These are phyloP conservation scores for Kradibia gibbosae DNA, from an alignment of 1,140 invertebrate genomes.

Conservation along the genomic window DNA sequence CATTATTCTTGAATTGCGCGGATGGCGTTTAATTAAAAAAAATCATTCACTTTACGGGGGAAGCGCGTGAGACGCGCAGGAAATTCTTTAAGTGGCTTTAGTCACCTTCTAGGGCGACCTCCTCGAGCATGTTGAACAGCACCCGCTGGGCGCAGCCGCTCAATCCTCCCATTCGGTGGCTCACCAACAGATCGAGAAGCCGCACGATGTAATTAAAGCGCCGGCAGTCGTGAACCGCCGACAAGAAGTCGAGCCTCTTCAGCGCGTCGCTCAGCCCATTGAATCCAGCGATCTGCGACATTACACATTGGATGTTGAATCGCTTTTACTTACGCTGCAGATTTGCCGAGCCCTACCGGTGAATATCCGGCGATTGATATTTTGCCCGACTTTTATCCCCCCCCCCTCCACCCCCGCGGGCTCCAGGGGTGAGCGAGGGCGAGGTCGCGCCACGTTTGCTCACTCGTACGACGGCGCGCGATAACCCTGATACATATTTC, in stretches of 20 bases:
- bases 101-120: slow-evolving; percentile 91
- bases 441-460: too few relatives aligned
- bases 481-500: too few relatives aligned
- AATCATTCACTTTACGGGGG: slow-evolving; percentile 24
- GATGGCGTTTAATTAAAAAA: slow-evolving; percentile 1
- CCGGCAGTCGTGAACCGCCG: slow-evolving; percentile 93
- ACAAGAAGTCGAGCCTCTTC: slow-evolving; percentile 93
- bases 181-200: slow-evolving; percentile 89
- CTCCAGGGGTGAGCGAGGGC: too few relatives aligned
- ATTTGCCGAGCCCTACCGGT: too few relatives aligned
- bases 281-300: slow-evolving; percentile 89
- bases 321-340: too few relatives aligned
- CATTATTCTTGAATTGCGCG: too few relatives aligned
- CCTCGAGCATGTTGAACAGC: slow-evolving; percentile 93
- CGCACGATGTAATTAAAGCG: slow-evolving; percentile 98
- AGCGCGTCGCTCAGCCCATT: slow-evolving; percentile 96
- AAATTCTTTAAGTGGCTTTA: background rate
- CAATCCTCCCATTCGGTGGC: slow-evolving; percentile 78
- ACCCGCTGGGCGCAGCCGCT: slow-evolving; percentile 95
- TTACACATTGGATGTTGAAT: too few relatives aligned
- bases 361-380: too few relatives aligned
- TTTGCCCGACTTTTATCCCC: too few relatives aligned
- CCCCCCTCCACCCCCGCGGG: too few relatives aligned
- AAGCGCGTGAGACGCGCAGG: background rate
- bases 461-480: too few relatives aligned